Conservation (phyloP, 2,113 vertebrate genomes). For the Tychaedon coryphoeus region DNA sequence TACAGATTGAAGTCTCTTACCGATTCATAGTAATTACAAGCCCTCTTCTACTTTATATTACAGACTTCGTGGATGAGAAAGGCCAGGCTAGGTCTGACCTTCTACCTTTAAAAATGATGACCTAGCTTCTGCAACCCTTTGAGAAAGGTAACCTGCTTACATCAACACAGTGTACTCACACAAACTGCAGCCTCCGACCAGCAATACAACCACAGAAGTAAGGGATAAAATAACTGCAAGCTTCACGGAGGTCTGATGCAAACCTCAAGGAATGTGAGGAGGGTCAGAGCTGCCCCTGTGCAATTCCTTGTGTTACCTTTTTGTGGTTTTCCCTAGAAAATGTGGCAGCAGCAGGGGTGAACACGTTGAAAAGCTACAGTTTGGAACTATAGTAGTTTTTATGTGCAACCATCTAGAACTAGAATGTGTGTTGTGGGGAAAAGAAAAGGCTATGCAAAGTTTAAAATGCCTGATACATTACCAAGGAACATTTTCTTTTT, state of each 20-base stretch:
- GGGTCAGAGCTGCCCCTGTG: background rate
- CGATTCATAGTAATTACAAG: background rate
- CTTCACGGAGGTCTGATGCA: background rate
- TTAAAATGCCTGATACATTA: constrained; percentile 19
- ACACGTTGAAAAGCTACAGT: background rate
- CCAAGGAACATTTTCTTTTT: constrained; percentile 70
- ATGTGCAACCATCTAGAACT: background rate
- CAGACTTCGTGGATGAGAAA: background rate
- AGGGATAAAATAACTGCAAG: background rate
- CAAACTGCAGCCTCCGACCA: background rate
- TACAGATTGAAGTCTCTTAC: background rate
- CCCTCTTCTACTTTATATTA: background rate
- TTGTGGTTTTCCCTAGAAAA: background rate
- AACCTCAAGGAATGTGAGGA: background rate
- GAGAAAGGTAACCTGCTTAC: background rate
- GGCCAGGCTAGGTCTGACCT: background rate
- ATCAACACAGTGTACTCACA: background rate
- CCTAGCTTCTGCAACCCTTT: background rate
- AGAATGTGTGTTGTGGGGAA: background rate
- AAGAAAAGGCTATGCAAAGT: background rate
- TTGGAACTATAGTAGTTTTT: background rate
- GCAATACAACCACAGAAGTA: background rate
- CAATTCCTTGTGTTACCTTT: background rate
- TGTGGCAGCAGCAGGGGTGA: accelerated
- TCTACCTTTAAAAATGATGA: background rate